Evolutionary conservation across 2,888 invertebrate genomes (phyloP).

Genomic region (Branchellion lobata): DNA sequence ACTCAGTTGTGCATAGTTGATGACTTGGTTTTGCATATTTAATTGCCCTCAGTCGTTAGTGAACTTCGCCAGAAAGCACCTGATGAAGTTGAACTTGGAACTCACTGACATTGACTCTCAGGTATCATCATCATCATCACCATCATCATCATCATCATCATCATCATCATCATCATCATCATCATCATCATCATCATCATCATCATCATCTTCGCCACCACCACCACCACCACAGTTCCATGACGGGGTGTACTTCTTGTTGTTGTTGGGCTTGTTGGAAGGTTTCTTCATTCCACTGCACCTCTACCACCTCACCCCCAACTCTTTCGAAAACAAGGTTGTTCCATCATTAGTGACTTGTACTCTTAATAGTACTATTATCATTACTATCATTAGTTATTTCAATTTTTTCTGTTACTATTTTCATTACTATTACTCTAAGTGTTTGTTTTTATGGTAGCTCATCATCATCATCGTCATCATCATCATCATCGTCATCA

Average conservation of each 20-base stretch:
- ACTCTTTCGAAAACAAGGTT: conserved; percentile 63
- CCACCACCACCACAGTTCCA: conserved; percentile 69
- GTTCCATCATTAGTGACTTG: neutral
- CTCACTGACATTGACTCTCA: conserved; percentile 80
- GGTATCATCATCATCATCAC: conserved; percentile 54
- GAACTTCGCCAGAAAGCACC: conserved; percentile 96
- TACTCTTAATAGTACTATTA: neutral
- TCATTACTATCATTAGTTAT: neutral
- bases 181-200: neutral
- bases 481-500: too few species aligned
- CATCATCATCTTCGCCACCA: neutral
- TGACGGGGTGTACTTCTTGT: conserved; percentile 91
- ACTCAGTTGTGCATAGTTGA: too few species aligned
- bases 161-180: conserved; percentile 13
- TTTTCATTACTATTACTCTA: too few species aligned
- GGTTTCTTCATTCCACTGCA: conserved; percentile 96
- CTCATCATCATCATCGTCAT: neutral
- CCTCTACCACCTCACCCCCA: conserved; percentile 87
- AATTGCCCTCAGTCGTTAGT: conserved; percentile 75
- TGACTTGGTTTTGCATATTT: too few species aligned
- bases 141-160: too few species aligned
- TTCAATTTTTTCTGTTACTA: too few species aligned
- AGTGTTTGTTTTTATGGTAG: neutral
- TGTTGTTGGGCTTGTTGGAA: conserved; percentile 91
- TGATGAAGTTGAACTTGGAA: conserved; percentile 93